Evolutionary conservation across 2,888 invertebrate species (phyloP).

Genomic region (Polyommatus icarus): DNA sequence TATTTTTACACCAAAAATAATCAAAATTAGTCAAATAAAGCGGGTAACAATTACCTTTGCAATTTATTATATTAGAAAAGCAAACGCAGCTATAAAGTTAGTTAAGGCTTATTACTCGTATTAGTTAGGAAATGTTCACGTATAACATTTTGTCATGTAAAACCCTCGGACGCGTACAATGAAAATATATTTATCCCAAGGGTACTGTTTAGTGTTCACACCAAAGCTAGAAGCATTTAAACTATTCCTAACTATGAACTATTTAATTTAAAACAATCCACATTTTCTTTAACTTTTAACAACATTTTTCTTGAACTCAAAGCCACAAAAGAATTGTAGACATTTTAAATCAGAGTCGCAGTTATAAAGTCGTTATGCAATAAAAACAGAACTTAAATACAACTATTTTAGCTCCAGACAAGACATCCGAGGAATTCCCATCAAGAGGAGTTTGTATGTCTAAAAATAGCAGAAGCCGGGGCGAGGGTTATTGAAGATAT

Average conservation of each 20-base stretch:
- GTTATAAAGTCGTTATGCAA: slow-evolving; percentile 9
- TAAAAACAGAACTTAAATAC: slow-evolving; percentile 1
- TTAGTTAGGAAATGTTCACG: neutral
- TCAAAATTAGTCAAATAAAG: too few relatives aligned
- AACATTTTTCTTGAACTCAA: neutral
- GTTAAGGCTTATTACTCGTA: too few relatives aligned
- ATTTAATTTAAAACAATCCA: neutral
- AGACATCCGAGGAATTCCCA: slow-evolving; percentile 13
- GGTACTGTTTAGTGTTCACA: neutral
- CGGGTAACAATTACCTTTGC: too few relatives aligned
- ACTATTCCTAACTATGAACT: neutral
- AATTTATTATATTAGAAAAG: too few relatives aligned
- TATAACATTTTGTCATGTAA: neutral
- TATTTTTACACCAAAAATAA: too few relatives aligned
- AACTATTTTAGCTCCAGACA: slow-evolving; percentile 22
- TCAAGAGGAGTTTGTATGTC: slow-evolving; percentile 18
- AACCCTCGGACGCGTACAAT: neutral
- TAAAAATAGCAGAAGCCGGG: slow-evolving; percentile 6
- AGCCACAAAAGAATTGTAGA: neutral
- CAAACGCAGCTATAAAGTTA: too few relatives aligned
- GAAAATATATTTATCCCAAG: neutral
- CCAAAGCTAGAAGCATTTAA: neutral
- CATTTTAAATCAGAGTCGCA: neutral
- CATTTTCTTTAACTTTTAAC: neutral
- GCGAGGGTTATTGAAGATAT: slow-evolving; percentile 19